Evolutionary conservation across 35 echinoderm and acorn worm species (phyloP).

Genomic region (Strongylocentrotus purpuratus): DNA sequence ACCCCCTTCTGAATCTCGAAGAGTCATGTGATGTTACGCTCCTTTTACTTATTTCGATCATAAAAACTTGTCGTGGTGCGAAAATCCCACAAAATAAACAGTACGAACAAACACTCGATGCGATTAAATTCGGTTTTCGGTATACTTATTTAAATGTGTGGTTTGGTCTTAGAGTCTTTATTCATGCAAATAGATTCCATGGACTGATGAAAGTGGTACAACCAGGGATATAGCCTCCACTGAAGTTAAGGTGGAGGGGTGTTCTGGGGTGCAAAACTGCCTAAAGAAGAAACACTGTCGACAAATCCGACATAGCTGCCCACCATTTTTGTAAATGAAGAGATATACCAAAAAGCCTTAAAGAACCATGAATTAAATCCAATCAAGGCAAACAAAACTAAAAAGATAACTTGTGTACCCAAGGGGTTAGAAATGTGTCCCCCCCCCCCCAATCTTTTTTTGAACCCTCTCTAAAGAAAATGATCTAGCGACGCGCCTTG

Average conservation of each 20-base stretch:
- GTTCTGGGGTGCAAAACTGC: background rate
- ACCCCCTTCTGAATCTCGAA: background rate
- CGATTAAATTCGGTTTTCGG: background rate
- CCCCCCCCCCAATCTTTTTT: too few relatives aligned
- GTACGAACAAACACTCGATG: background rate
- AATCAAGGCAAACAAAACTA: too few relatives aligned
- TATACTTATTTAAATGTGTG: background rate
- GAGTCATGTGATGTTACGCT: background rate
- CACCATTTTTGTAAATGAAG: too few relatives aligned
- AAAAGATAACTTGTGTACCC: too few relatives aligned
- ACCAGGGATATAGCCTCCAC: background rate
- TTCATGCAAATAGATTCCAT: background rate
- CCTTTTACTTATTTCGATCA: background rate
- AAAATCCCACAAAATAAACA: conserved; percentile 12
- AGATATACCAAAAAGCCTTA: too few relatives aligned
- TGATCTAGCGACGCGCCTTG: background rate
- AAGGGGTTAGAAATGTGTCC: too few relatives aligned
- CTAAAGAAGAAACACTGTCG: too few relatives aligned
- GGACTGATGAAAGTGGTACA: background rate
- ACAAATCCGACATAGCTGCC: too few relatives aligned
- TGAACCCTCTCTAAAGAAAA: background rate
- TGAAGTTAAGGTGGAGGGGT: background rate
- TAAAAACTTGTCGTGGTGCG: background rate
- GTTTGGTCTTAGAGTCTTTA: background rate
- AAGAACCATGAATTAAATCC: too few relatives aligned